A percentile compares a stretch with the other conserved stretches of the same genome.
Evolutionary conservation across 2,797 vertebrate genomes (phyloP).

Genomic region (Intellagama lesueurii): DNA sequence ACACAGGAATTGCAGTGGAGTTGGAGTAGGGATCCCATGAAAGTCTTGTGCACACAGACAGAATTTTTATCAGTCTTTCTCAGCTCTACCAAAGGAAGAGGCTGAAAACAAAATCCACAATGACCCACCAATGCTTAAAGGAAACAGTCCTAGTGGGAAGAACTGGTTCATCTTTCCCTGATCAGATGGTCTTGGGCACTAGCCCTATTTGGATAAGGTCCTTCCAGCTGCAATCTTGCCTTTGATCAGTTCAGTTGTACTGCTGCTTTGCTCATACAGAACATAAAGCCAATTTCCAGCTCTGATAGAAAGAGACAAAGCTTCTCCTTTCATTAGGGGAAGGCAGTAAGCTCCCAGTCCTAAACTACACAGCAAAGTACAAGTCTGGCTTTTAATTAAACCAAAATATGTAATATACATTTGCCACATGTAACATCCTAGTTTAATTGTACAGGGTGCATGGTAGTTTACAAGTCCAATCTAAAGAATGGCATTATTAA

Average conservation of each 20-base stretch:
- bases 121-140: not conserved
- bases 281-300: not conserved
- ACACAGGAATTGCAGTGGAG: too few relatives aligned
- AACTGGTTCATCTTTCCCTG: not conserved
- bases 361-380: not conserved
- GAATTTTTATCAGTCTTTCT: not conserved
- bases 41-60: not conserved
- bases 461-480: slow-evolving; percentile 16
- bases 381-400: not conserved
- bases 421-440: not conserved
- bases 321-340: not conserved
- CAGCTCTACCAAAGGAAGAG: not conserved
- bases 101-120: not conserved
- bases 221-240: not conserved
- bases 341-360: not conserved
- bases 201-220: not conserved
- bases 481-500: slow-evolving; percentile 59
- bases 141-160: not conserved
- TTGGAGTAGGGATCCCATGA: not conserved
- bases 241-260: not conserved
- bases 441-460: not conserved
- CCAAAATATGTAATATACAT: not conserved
- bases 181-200: not conserved
- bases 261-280: not conserved
- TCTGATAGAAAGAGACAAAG: not conserved